Conservation (phyloP, 2,113 vertebrate genomes). For the Perca flavescens region DNA sequence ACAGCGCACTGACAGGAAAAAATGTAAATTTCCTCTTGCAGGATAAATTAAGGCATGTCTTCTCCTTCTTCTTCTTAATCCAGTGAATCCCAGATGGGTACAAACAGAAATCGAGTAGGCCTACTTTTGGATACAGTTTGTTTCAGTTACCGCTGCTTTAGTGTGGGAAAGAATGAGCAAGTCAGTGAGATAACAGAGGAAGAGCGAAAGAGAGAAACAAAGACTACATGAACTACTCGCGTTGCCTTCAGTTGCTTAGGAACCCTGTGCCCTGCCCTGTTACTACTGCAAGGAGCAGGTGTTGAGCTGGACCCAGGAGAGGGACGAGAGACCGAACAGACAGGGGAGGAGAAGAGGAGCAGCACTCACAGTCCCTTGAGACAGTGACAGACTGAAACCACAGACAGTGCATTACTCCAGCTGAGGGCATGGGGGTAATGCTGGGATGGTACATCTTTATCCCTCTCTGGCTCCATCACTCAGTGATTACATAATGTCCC, state of each 20-base stretch:
- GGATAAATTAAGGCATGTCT: too few relatives aligned
- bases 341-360: slow-evolving; percentile 57
- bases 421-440: slow-evolving; percentile 66
- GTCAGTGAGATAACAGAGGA: neutral
- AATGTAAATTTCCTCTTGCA: too few relatives aligned
- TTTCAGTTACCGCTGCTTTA: neutral
- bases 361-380: slow-evolving; percentile 72
- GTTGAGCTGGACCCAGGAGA: slow-evolving; percentile 79
- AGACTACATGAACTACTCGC: slow-evolving; percentile 8
- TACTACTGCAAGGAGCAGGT: slow-evolving; percentile 79
- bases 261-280: slow-evolving; percentile 65
- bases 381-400: slow-evolving; percentile 75
- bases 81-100: neutral
- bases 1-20: slow-evolving; percentile 8
- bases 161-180: neutral
- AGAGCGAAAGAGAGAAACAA: slow-evolving; percentile 44
- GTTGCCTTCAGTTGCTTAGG: slow-evolving; percentile 73
- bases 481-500: slow-evolving; percentile 71
- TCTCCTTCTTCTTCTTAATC: neutral
- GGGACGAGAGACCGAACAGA: slow-evolving; percentile 53
- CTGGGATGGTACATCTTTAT: slow-evolving; percentile 79
- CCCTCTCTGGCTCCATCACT: slow-evolving; percentile 69
- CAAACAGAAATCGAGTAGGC: neutral
- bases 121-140: neutral
- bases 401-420: slow-evolving; percentile 66